Evolutionary conservation across 2,797 vertebrate species (phyloP).

Genomic region (Potorous gilbertii): DNA sequence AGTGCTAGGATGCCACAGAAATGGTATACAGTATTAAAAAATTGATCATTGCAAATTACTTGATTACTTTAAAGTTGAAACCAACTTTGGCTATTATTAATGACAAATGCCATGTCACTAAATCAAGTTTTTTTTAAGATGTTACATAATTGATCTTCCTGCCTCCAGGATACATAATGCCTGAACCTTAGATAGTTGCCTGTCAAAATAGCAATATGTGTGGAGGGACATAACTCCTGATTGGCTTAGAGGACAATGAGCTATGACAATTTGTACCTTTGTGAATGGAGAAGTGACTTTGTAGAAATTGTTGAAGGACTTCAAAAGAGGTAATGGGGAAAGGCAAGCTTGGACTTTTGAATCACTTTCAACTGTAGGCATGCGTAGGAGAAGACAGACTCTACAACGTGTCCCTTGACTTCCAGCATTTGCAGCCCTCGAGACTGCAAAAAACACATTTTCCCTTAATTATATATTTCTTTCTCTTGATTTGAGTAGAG

Average conservation of each 20-base stretch:
- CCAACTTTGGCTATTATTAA: slow-evolving; percentile 10
- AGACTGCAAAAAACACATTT: not conserved
- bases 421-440: not conserved
- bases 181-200: not conserved
- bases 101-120: not conserved
- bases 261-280: not conserved
- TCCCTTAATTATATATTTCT: not conserved
- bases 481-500: not conserved
- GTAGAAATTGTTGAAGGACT: not conserved
- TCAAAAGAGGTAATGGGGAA: not conserved
- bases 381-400: not conserved
- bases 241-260: not conserved
- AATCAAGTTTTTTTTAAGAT: not conserved
- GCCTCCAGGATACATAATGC: not conserved
- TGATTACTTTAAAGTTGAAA: slow-evolving; percentile 32
- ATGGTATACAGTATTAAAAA: not conserved
- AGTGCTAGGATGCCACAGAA: not conserved
- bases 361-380: not conserved
- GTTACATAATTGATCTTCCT: not conserved
- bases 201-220: not conserved
- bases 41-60: not conserved
- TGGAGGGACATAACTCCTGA: not conserved
- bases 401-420: not conserved
- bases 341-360: not conserved
- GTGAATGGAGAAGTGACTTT: not conserved